Evolutionary conservation across 2,113 vertebrate species (phyloP).

Genomic region (Capricornis sumatraensis): DNA sequence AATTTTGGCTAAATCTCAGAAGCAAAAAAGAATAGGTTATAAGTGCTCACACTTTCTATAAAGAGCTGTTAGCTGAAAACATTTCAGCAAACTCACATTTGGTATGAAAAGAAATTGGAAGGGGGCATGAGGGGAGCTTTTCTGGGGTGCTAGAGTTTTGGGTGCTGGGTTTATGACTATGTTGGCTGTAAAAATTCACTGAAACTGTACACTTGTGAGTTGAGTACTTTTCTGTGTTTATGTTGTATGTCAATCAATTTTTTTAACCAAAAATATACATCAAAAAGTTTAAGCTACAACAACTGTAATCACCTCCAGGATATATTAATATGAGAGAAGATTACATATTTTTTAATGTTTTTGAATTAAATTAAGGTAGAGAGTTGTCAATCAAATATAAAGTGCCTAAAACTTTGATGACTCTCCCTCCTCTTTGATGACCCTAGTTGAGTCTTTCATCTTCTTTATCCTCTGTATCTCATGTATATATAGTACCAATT

Average conservation of each 20-base stretch:
- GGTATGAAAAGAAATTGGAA: not conserved
- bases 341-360: conserved; percentile 28
- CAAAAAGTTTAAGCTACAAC: not conserved
- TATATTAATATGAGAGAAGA: not conserved
- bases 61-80: not conserved
- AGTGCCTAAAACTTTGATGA: not conserved
- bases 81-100: not conserved
- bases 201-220: not conserved
- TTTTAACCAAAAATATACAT: not conserved
- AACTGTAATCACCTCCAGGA: not conserved
- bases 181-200: not conserved
- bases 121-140: not conserved
- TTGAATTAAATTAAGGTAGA: not conserved
- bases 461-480: not conserved
- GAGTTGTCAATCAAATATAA: not conserved
- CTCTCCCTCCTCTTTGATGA: not conserved
- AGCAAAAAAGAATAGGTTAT: not conserved
- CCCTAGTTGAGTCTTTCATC: not conserved
- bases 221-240: not conserved
- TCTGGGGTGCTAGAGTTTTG: not conserved
- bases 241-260: not conserved
- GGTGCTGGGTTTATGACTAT: not conserved
- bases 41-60: not conserved
- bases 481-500: not conserved
- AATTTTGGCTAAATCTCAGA: not conserved